Percentiles rank a stretch among this genome's conserved stretches.
These are phyloP conservation scores for Hydroisotoma schaefferi DNA, from an alignment of 2,888 invertebrate species.

Conservation along the genomic window DNA sequence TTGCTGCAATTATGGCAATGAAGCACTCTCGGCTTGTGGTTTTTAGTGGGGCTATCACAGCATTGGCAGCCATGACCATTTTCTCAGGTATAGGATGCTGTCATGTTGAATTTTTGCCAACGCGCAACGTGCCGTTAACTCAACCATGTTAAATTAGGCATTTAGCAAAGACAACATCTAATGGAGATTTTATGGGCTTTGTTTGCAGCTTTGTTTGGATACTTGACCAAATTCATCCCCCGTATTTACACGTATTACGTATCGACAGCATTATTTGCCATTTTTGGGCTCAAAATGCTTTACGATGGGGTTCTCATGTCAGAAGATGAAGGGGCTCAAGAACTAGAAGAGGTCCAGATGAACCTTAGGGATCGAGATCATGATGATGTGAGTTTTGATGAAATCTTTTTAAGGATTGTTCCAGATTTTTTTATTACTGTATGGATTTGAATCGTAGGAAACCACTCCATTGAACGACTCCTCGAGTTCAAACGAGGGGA, in stretches of 20 bases:
- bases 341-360: slow-evolving; percentile 93
- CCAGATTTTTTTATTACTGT: background rate
- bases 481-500: background rate
- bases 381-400: background rate
- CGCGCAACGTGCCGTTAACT: no score
- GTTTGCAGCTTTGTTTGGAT: slow-evolving; percentile 74
- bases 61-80: slow-evolving; percentile 88
- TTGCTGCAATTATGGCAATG: slow-evolving; percentile 99
- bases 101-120: background rate
- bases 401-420: background rate
- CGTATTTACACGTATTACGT: slow-evolving; percentile 89
- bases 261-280: slow-evolving; percentile 89
- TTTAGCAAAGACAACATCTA: no score
- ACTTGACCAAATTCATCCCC: slow-evolving; percentile 90
- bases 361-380: slow-evolving; percentile 86
- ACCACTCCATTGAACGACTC: slow-evolving; percentile 22
- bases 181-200: no score
- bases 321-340: slow-evolving; percentile 87
- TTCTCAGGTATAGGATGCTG: slow-evolving; percentile 78
- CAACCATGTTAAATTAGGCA: no score
- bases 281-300: slow-evolving; percentile 98
- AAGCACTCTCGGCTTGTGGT: slow-evolving; percentile 88
- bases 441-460: slow-evolving; percentile 18
- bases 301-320: slow-evolving; percentile 95
- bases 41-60: slow-evolving; percentile 87